Percentiles rank a stretch among this genome's conserved stretches.
phyloP scores from a whole-genome alignment of 2,113 vertebrate genomes.

The Spilogale gracilis region DNA sequence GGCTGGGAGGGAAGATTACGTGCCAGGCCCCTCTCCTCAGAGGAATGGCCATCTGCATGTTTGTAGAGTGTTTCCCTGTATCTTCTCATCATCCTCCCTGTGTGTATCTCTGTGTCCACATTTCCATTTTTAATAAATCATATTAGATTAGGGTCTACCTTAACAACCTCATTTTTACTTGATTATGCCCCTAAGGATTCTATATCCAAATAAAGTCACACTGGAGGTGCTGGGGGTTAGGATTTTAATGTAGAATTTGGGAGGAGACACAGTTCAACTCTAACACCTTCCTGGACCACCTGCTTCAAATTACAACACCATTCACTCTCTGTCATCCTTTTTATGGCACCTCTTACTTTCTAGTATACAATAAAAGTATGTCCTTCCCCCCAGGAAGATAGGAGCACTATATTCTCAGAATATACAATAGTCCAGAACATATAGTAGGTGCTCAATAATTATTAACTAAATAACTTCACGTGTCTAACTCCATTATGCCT shows the following conservation, averaged over 20 bases:
- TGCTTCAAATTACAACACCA: not conserved
- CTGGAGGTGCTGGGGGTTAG: not conserved
- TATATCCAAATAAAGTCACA: not conserved
- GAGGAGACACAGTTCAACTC: not conserved
- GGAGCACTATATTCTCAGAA: not conserved
- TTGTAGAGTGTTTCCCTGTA: not conserved
- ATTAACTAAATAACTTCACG: not conserved
- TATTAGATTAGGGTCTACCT: not conserved
- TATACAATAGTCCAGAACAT: not conserved
- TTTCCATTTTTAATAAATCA: not conserved
- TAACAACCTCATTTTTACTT: not conserved
- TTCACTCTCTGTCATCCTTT: not conserved
- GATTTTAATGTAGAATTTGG: not conserved
- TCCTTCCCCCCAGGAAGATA: not conserved
- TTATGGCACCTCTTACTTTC: not conserved
- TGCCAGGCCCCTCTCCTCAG: not conserved
- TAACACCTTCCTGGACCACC: not conserved
- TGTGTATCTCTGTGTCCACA: too few species aligned
- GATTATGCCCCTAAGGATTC: not conserved
- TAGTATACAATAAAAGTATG: not conserved
- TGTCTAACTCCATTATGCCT: not conserved
- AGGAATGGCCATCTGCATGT: not conserved
- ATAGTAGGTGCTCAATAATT: not conserved
- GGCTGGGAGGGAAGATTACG: not conserved
- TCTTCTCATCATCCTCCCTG: not conserved